Base-by-base conservation (phyloP, 2,888 invertebrate species). In the Elegia similella region DNA sequence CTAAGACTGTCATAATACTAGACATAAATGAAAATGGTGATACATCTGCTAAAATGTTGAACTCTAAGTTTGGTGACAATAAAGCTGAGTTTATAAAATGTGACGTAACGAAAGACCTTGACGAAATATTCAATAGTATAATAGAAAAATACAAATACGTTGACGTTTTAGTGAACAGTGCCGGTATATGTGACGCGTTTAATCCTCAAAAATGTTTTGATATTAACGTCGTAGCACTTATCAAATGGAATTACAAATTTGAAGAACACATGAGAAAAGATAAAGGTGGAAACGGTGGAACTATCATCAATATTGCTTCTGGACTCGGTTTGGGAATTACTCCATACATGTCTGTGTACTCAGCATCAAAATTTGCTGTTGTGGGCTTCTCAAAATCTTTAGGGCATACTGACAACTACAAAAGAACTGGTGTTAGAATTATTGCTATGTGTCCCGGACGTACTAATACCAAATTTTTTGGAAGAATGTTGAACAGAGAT, bases 231-330 rank as follows among this genome's bases (percentile, higher is more conserved):
- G 32, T 32, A 3, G 48, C 48, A 10, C 13, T 48, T 10, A 48
- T 32, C 8, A 32, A 48, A 2, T 48, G 48, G 48, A 32, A 8
- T 15, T 48, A 32, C 8, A 76, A 92, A 30, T 93, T 87, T 29
- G 73, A 92, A 55, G 80, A 93, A 52, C 82, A 88, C 68, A 89
- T 94, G 91, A 80, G 91, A 13, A 83, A 76, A 47, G 82, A 91
- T 62, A 84, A 82, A 17, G 84, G 87, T 1, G 92, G 92, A 2
- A 69, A 77, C 34, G 94, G 94, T 0, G 94, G 94, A 7, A 84
- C 88, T 1, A 86, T 94, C 46, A 83, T 94, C 15, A 94, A 94
- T 71, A 84, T 93, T 42, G 92, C 92, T 0, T 92, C 93, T 0
- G 93, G 93, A 71, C 85, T 47, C 2, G 47, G 47, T 30, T 6